Percentiles rank a stretch among this genome's conserved stretches.
Conservation (phyloP, 2,113 vertebrate genomes). For the Microcebus jonahi region DNA sequence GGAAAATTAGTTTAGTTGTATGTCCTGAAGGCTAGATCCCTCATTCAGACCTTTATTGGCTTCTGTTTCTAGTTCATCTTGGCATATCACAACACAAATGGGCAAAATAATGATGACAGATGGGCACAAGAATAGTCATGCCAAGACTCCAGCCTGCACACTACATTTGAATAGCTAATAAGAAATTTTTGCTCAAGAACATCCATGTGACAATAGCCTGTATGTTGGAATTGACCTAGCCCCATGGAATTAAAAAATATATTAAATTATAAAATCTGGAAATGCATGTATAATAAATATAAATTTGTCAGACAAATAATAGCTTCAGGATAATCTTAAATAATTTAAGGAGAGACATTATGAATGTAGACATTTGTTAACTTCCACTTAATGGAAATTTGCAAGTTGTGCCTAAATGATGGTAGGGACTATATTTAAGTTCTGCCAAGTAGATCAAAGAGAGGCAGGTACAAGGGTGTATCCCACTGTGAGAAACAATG, state of each 20-base stretch:
- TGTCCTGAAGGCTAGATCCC: conserved; percentile 15
- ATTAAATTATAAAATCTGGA: neutral
- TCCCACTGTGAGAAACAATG: conserved; percentile 1
- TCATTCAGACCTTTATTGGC: conserved; percentile 39
- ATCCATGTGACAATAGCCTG: neutral
- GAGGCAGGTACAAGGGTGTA: neutral
- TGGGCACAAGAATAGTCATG: neutral
- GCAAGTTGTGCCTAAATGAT: neutral
- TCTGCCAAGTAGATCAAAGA: conserved; percentile 42
- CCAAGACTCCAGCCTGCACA: neutral
- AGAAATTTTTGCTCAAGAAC: neutral
- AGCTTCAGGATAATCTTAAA: conserved; percentile 36
- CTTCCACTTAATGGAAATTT: conserved; percentile 47
- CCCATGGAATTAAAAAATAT: neutral
- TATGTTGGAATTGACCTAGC: neutral
- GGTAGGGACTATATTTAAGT: neutral
- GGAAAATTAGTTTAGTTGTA: neutral
- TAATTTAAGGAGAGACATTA: conserved; percentile 1
- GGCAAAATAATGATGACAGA: conserved; percentile 68
- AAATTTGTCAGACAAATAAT: neutral
- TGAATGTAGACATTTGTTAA: neutral
- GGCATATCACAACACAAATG: conserved; percentile 22
- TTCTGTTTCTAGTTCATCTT: neutral
- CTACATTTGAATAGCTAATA: conserved; percentile 21
- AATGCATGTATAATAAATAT: neutral